A percentile compares a stretch with the other conserved stretches of the same genome.
phyloP scores from a whole-genome alignment of 2,113 vertebrate species.

The Aphyosemion australe region DNA sequence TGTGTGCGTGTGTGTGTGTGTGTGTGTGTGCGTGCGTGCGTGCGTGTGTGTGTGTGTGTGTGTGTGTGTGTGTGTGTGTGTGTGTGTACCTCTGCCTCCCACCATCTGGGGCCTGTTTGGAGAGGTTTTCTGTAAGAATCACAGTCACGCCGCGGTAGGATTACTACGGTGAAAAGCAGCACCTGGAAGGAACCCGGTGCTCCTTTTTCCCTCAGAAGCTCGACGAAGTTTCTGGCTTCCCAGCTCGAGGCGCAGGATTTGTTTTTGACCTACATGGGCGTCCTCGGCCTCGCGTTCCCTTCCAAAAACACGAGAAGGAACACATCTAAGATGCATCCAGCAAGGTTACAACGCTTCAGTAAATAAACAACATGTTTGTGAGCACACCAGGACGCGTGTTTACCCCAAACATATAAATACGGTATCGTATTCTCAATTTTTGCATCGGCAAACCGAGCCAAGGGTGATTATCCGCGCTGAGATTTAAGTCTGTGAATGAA shows the following conservation, averaged over 20 bases:
- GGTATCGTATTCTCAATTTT: conserved; percentile 38
- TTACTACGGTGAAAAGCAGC: conserved; percentile 73
- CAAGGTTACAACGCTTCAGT: conserved; percentile 57
- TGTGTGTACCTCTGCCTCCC: conserved; percentile 43
- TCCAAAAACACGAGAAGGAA: conserved; percentile 52
- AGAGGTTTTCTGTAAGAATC: conserved; percentile 73
- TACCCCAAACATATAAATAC: conserved; percentile 12
- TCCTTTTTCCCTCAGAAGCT: conserved; percentile 63
- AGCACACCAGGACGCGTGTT: conserved; percentile 17
- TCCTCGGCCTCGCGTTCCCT: conserved; percentile 59
- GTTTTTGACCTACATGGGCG: conserved; percentile 75
- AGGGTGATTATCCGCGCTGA: conserved; percentile 53
- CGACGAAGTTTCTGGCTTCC: conserved; percentile 70
- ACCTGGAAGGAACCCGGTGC: conserved; percentile 70
- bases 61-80: conserved; percentile 24
- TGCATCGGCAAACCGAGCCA: conserved; percentile 47
- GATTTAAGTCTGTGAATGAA: conserved; percentile 58
- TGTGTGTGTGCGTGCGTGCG: conserved; percentile 29
- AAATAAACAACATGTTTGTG: conserved; percentile 29
- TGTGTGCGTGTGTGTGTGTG: conserved; percentile 37
- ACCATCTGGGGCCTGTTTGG: conserved; percentile 73
- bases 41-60: conserved; percentile 20
- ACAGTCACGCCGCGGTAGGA: conserved; percentile 73
- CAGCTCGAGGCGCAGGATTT: conserved; percentile 72
- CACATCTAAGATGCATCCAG: conserved; percentile 51